These are phyloP conservation scores for Pseudomyrmex concolor DNA, from an alignment of 1,140 invertebrate genomes.

Conservation along the genomic window DNA sequence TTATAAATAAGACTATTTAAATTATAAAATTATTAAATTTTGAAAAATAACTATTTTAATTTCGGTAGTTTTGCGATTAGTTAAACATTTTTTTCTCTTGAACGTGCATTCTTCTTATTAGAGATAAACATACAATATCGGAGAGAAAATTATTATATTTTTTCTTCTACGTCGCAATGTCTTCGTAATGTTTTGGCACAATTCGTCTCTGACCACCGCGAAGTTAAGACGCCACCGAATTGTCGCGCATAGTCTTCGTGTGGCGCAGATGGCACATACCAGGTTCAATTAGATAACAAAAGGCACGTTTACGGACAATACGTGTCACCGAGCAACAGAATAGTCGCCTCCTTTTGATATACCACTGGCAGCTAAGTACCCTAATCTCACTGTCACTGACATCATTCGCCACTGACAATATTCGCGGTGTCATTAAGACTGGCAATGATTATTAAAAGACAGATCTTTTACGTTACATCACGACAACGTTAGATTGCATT, in stretches of 20 bases:
- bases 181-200: neutral
- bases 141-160: neutral
- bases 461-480: neutral
- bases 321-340: constrained; percentile 57
- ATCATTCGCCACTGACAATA: constrained; percentile 65
- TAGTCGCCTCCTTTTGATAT: constrained; percentile 65
- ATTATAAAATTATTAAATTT: no score
- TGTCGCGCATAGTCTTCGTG: constrained; percentile 32
- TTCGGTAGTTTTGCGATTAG: no score
- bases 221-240: constrained; percentile 20
- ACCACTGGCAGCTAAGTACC: constrained; percentile 62
- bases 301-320: constrained; percentile 70
- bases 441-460: neutral
- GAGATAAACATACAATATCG: no score
- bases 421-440: constrained; percentile 23
- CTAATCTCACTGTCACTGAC: constrained; percentile 68
- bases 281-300: constrained; percentile 72
- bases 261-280: constrained; percentile 64
- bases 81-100: no score
- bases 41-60: no score
- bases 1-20: no score
- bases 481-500: neutral
- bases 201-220: neutral
- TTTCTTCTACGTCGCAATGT: neutral
- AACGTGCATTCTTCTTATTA: no score